These are phyloP conservation scores for Propithecus deckenii DNA, from an alignment of 2,797 vertebrate genomes.

Conservation along the genomic window DNA sequence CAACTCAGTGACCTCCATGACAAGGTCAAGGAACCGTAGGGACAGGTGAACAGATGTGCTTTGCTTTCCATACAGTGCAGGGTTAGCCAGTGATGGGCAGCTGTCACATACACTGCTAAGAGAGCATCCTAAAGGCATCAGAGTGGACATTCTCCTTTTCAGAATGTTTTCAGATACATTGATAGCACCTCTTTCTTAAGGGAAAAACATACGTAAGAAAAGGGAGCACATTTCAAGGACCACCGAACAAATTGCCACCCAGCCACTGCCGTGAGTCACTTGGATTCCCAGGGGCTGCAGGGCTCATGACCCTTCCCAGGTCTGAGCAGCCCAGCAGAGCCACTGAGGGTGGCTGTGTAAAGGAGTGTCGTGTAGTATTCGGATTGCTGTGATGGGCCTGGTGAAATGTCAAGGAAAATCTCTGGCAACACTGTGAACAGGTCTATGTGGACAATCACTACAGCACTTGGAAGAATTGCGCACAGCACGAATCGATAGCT, in stretches of 20 bases:
- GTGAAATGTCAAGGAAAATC: not conserved
- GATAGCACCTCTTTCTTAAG: not conserved
- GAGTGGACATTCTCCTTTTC: not conserved
- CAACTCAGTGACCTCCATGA: not conserved
- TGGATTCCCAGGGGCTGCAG: accelerated
- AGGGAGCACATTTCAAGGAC: not conserved
- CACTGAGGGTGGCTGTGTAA: accelerated
- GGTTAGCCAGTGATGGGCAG: not conserved
- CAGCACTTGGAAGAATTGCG: not conserved
- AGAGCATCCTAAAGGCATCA: not conserved
- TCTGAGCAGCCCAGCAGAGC: not conserved
- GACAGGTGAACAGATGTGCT: no score
- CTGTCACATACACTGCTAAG: not conserved
- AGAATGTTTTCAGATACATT: not conserved
- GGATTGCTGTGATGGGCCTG: not conserved
- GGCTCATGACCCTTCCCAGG: not conserved
- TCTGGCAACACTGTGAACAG: not conserved
- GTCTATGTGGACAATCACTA: not conserved
- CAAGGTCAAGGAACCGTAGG: not conserved
- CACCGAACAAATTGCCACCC: accelerated
- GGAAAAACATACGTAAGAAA: not conserved
- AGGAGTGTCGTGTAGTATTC: not conserved
- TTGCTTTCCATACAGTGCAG: not conserved
- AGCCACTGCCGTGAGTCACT: accelerated
- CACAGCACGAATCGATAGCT: not conserved